Evolutionary conservation across 2,888 invertebrate genomes (phyloP).

Genomic region (Tuta absoluta): DNA sequence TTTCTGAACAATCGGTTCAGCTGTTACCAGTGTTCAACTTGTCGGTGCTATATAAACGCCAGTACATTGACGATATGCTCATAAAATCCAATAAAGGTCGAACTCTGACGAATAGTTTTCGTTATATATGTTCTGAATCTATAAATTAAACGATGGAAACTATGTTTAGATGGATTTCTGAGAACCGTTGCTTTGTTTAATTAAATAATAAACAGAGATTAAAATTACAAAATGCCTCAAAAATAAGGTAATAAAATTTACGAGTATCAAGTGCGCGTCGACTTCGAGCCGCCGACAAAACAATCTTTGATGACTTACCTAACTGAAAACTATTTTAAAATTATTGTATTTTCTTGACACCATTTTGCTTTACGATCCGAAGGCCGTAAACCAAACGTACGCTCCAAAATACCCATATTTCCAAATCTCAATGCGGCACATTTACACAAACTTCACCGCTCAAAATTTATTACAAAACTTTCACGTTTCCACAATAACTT

Average conservation of each 20-base stretch:
- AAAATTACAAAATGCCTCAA: conserved; percentile 16
- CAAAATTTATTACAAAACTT: conserved; percentile 37
- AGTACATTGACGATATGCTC: conserved; percentile 39
- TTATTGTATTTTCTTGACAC: conserved; percentile 46
- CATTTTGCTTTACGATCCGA: conserved; percentile 46
- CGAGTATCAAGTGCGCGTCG: conserved; percentile 28
- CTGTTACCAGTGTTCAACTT: conserved; percentile 71
- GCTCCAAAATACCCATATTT: conserved; percentile 33
- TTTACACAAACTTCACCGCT: conserved; percentile 9
- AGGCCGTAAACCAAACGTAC: conserved; percentile 45
- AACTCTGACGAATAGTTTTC: conserved; percentile 11
- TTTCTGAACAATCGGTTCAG: conserved; percentile 73
- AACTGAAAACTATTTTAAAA: conserved; percentile 42
- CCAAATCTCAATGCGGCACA: conserved; percentile 6
- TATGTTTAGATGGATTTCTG: too few species aligned
- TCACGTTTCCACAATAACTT: conserved; percentile 36
- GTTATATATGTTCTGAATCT: conserved; percentile 22
- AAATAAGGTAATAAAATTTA: conserved; percentile 21
- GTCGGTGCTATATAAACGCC: conserved; percentile 60
- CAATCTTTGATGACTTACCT: conserved; percentile 40
- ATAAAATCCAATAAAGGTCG: conserved; percentile 35
- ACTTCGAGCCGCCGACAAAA: conserved; percentile 30
- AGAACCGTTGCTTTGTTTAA: too few species aligned
- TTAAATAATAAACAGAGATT: not conserved
- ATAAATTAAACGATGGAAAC: not conserved